phyloP scores from a whole-genome alignment of 2,888 invertebrate genomes.

The Xestia xanthographa region DNA sequence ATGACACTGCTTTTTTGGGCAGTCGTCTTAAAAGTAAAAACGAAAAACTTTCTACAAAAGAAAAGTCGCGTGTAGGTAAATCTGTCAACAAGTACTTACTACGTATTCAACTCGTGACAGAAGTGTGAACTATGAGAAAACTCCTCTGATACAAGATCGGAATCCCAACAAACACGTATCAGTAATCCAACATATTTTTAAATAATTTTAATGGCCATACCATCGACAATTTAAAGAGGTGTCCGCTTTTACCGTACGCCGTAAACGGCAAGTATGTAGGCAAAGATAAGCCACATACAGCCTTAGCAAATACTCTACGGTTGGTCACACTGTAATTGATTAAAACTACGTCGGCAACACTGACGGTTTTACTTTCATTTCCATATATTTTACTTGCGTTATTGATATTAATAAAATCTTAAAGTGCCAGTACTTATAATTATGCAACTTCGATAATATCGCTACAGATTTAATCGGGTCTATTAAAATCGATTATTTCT shows the following conservation, averaged over 20 bases:
- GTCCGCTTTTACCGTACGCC: slow-evolving; percentile 58
- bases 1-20: not conserved
- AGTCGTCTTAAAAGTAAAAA: not conserved
- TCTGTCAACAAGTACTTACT: not conserved
- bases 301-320: slow-evolving; percentile 47
- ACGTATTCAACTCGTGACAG: no score
- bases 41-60: not conserved
- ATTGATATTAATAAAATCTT: slow-evolving; percentile 52
- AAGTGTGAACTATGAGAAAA: slow-evolving; percentile 37
- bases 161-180: slow-evolving; percentile 44
- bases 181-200: slow-evolving; percentile 42
- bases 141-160: not conserved
- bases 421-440: slow-evolving; percentile 35
- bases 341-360: slow-evolving; percentile 44
- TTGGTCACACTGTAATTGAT: slow-evolving; percentile 60
- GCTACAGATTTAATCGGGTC: slow-evolving; percentile 65
- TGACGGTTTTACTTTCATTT: slow-evolving; percentile 61
- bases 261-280: slow-evolving; percentile 49
- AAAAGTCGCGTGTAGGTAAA: not conserved
- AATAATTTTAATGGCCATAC: slow-evolving; percentile 51
- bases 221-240: slow-evolving; percentile 45
- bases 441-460: slow-evolving; percentile 55
- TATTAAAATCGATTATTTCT: slow-evolving; percentile 67
- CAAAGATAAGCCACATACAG: slow-evolving; percentile 50
- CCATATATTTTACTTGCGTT: slow-evolving; percentile 56